A percentile compares a stretch with the other conserved stretches of the same genome.
Conservation (phyloP, 2,113 vertebrate species). For the Promerops cafer region DNA sequence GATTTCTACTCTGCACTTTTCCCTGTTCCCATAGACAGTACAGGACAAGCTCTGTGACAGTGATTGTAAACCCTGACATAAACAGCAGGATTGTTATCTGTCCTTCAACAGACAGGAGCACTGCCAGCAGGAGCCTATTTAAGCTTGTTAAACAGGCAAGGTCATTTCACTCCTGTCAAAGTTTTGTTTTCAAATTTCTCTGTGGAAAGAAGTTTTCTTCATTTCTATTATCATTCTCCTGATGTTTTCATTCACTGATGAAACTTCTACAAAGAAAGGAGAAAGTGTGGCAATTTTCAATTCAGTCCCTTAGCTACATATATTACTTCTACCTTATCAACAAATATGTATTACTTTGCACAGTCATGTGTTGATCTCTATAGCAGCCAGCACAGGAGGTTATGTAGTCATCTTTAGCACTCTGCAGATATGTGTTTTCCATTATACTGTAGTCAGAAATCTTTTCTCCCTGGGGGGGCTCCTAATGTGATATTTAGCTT, state of each 20-base stretch:
- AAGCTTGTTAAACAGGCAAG: neutral
- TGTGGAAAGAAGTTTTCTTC: neutral
- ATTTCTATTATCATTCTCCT: neutral
- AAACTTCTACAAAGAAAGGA: constrained; percentile 7
- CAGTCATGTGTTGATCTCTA: neutral
- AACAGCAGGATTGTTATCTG: neutral
- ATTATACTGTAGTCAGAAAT: neutral
- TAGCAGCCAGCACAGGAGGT: neutral
- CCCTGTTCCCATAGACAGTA: neutral
- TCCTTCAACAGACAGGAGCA: neutral
- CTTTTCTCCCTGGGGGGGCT: neutral
- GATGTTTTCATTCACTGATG: neutral
- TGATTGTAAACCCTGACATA: neutral
- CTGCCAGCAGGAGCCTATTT: neutral
- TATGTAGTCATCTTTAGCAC: neutral
- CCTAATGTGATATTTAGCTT: constrained; percentile 51
- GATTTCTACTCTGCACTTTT: neutral
- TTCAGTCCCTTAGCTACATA: neutral
- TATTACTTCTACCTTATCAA: constrained; percentile 1
- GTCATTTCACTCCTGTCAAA: neutral
- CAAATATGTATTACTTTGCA: constrained; percentile 27
- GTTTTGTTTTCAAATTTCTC: neutral
- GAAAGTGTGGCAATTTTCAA: neutral
- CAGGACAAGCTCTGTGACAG: neutral
- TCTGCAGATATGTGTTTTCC: neutral